These are phyloP conservation scores for Leptothorax acervorum DNA, from an alignment of 2,888 invertebrate genomes.

Conservation along the genomic window DNA sequence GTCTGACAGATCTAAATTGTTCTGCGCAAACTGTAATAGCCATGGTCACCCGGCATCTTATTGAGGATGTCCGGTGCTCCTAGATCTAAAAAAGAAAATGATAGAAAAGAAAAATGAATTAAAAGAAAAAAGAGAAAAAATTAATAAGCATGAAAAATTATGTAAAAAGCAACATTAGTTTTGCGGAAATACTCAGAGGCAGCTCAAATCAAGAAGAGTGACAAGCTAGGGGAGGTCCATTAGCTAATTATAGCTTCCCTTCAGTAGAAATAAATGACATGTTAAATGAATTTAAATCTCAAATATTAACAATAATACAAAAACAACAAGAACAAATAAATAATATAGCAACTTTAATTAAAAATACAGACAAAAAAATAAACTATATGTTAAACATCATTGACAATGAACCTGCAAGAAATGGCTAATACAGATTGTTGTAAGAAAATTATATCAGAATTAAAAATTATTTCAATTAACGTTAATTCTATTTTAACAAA, in stretches of 20 bases:
- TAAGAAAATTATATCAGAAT: neutral
- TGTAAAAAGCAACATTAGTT: neutral
- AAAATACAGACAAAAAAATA: neutral
- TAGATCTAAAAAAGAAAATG: neutral
- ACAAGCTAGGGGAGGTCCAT: neutral
- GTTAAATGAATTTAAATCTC: neutral
- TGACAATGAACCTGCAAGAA: neutral
- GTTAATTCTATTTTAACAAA: neutral
- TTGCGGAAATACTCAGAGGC: neutral
- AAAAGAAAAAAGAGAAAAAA: neutral
- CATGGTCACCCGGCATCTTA: neutral
- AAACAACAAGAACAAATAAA: neutral
- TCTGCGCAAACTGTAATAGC: slow-evolving; percentile 22
- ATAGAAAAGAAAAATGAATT: neutral
- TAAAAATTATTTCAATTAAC: neutral
- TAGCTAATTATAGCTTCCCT: neutral
- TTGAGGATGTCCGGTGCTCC: neutral
- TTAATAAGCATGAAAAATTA: neutral
- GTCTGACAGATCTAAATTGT: neutral
- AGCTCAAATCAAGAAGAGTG: neutral
- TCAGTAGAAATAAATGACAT: neutral
- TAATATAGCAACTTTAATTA: neutral
- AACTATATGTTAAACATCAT: neutral
- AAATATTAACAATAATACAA: neutral
- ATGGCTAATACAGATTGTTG: neutral